Base-by-base conservation (phyloP, 2,113 vertebrate genomes). In the Seriola dumerili region DNA sequence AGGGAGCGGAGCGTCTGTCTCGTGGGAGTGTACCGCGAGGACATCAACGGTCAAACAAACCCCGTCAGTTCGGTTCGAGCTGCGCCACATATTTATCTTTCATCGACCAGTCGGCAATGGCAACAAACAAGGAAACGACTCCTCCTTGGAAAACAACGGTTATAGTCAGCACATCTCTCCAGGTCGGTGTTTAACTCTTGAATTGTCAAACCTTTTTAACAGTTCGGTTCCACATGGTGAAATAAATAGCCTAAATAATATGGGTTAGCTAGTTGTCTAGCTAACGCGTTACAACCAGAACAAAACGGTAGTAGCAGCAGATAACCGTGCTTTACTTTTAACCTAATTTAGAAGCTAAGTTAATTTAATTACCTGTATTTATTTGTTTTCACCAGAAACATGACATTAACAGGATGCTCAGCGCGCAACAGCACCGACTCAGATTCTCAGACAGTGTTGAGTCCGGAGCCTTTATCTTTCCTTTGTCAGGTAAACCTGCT, bases 391-490 rank as follows among this genome's bases (percentile, higher is more conserved):
- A 6, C 1, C 93, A 99, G 98, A 94, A 78, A 85, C 94, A 94
- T 6, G 97, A 97, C 17, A 83, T 95, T 68, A 88, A 91, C 72
- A 77, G 83, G 68, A 55, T 92, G 55, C 93, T 99, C 3, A 85
- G 86, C 55, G 95, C 88, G 21, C 96, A 95, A 83, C 96, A 96
- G 1, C 97, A 99, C 80, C 90, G 96, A 59, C 78, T 99, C 88
- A 93, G 97, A 16, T 96, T 95, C 50, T 99, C 98, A 76, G 95
- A 97, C 82, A 91, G 94, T 4, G 94, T 99, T 21, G 93, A 96
- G 90, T 65, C 63, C 9, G 97, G 96, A 87, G 90, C 95, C 0
- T 91, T 98, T 67, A 96, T 99, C 89, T 99, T 97, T 81, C 96
- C 97, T 76, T 85, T 95, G 67, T 97, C 97, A 92, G 97, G 98